Evolutionary conservation across 2,797 vertebrate genomes (phyloP), one percentile per base, ranked within the genome.

Genomic region (Anisognathus igniventris): DNA sequence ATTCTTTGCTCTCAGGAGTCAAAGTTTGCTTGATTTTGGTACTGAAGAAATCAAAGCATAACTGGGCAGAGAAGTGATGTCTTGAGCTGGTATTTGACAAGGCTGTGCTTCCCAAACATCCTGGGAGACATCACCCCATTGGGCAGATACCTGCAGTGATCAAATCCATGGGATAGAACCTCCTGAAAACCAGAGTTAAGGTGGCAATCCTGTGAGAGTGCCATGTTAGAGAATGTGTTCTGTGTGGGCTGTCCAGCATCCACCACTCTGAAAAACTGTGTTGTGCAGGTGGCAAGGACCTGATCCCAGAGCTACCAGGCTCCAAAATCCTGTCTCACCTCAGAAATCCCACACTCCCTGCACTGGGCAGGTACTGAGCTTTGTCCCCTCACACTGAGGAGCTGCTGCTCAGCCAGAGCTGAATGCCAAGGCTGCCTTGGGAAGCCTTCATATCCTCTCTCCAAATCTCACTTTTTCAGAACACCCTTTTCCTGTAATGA

Each of bases 221-320:
- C 9, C 11, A 0, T 2, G 35, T 15, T 30, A 10, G 51, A 65
- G 50, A 37, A 18, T n/a, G 1, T 35, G 7, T 4, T 31, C 30
- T 33, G 20, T n/a, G 27, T 8, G 71, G 39, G 8, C 35, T 40
- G 56, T 17, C 14, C 18, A 14, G 78, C 47, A 39, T 4, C 77
- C 1, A 1, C 14, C 62, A 44, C 15, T 20, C 60, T 48, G 10
- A 44, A 72, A 42, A 72, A 42, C 47, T 1, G 0, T 9, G 28
- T 1, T 3, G 28, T 53, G 48, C 19, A 3, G 30, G 14, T n/a
- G 54, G 58, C 4, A 35, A 65, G 75, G 74, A 44, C 39, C 47
- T 21, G 28, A 35, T 12, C 39, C 71, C 6, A 0, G 74, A 71
- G 56, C 68, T 44, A 47, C 40, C 24, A 39, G 61, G 25, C 50